These are phyloP conservation scores for Scolanthus callimorphus DNA, from an alignment of 92 coral and sea anemone species.

Conservation along the genomic window DNA sequence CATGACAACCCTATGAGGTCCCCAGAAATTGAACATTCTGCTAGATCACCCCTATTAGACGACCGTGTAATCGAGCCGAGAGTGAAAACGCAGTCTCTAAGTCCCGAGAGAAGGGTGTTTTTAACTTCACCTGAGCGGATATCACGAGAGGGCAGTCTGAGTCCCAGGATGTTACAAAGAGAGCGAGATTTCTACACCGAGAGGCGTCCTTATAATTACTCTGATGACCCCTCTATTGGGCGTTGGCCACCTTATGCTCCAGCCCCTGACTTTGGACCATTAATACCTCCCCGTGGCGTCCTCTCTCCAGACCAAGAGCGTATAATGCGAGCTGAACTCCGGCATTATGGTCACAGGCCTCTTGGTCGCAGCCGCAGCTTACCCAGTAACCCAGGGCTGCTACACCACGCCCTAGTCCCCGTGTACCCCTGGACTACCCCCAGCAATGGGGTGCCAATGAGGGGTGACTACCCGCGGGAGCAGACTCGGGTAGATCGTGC, in stretches of 20 bases:
- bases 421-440: conserved; percentile 14
- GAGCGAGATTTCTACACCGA: not conserved
- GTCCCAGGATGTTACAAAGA: not conserved
- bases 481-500: conserved; percentile 23
- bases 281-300: conserved; percentile 6
- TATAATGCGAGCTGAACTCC: conserved; percentile 8
- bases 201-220: not conserved
- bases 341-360: conserved; percentile 25
- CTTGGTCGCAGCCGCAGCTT: conserved; percentile 39
- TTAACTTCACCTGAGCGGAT: too few relatives aligned
- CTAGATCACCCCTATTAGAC: too few relatives aligned
- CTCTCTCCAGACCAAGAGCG: conserved; percentile 3
- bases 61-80: too few relatives aligned
- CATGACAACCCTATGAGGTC: too few relatives aligned
- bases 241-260: not conserved
- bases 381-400: conserved; percentile 16
- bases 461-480: conserved; percentile 9
- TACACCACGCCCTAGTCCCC: conserved; percentile 9
- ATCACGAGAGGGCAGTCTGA: too few relatives aligned
- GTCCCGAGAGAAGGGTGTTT: too few relatives aligned
- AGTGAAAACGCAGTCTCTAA: too few relatives aligned
- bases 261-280: not conserved
- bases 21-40: too few relatives aligned
- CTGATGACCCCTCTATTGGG: not conserved
- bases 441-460: conserved; percentile 4